Conservation (phyloP, 2,113 vertebrate species). For the Cyrtonyx montezumae region DNA sequence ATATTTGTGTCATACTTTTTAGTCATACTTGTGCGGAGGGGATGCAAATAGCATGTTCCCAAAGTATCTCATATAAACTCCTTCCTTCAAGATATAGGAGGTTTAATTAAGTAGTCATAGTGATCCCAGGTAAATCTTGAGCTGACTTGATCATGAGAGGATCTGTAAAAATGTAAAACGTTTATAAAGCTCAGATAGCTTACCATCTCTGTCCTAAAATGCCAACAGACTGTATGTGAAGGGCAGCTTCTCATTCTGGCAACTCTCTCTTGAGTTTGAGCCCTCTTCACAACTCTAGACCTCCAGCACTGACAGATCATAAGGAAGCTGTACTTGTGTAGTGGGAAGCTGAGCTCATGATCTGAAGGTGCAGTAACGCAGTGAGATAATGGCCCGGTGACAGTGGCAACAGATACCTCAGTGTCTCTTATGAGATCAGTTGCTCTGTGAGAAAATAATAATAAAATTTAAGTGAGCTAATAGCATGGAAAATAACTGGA, state of each 20-base stretch:
- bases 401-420: neutral
- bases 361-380: neutral
- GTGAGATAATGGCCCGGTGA: slow-evolving; percentile 4
- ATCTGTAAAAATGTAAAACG: neutral
- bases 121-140: neutral
- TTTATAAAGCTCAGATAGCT: neutral
- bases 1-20: too few species aligned
- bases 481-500: neutral
- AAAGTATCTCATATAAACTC: neutral
- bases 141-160: neutral
- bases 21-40: neutral
- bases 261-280: neutral
- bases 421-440: neutral
- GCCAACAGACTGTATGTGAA: neutral
- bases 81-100: neutral
- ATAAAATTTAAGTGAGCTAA: neutral
- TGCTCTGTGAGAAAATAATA: neutral
- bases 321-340: neutral
- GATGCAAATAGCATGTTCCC: neutral
- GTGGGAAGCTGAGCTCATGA: neutral
- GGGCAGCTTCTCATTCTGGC: neutral
- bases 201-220: neutral
- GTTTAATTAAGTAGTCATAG: neutral
- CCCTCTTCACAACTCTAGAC: neutral
- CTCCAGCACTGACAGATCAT: neutral